Evolutionary conservation across 2,888 invertebrate genomes (phyloP).

Genomic region (Automeris io): DNA sequence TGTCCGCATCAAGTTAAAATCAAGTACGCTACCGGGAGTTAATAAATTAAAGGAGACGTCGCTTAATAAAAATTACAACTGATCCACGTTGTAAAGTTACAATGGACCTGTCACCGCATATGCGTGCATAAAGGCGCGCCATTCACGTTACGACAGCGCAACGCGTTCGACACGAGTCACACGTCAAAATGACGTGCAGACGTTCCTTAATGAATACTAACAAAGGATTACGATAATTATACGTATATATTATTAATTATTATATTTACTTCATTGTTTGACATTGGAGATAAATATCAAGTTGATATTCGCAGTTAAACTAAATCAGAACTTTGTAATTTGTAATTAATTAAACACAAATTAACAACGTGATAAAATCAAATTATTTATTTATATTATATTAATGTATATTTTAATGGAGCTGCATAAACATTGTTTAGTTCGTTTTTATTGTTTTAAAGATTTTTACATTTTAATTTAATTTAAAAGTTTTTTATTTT

Average conservation of each 20-base stretch:
- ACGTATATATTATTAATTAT: slow-evolving; percentile 1
- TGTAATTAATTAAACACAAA: too few relatives aligned
- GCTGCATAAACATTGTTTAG: too few relatives aligned
- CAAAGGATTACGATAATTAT: slow-evolving; percentile 6
- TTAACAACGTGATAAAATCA: too few relatives aligned
- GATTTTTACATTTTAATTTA: too few relatives aligned
- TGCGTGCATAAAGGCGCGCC: slow-evolving; percentile 15
- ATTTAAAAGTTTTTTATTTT: not conserved
- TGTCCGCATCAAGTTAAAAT: too few relatives aligned
- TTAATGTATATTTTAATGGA: too few relatives aligned
- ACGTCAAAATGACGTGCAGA: slow-evolving; percentile 15
- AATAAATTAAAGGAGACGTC: not conserved
- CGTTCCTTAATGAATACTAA: slow-evolving; percentile 13
- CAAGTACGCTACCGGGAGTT: not conserved
- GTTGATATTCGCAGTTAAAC: too few relatives aligned
- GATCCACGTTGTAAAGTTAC: not conserved
- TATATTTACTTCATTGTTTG: not conserved
- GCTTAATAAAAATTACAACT: not conserved
- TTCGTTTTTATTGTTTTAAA: too few relatives aligned
- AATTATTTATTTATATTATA: too few relatives aligned
- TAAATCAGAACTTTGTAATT: too few relatives aligned
- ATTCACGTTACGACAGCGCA: slow-evolving; percentile 17
- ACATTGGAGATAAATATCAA: too few relatives aligned
- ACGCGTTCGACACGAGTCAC: slow-evolving; percentile 11
- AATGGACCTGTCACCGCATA: slow-evolving; percentile 1